Base-by-base conservation (phyloP, 1,140 invertebrate species). In the Ectropis grisescens region DNA sequence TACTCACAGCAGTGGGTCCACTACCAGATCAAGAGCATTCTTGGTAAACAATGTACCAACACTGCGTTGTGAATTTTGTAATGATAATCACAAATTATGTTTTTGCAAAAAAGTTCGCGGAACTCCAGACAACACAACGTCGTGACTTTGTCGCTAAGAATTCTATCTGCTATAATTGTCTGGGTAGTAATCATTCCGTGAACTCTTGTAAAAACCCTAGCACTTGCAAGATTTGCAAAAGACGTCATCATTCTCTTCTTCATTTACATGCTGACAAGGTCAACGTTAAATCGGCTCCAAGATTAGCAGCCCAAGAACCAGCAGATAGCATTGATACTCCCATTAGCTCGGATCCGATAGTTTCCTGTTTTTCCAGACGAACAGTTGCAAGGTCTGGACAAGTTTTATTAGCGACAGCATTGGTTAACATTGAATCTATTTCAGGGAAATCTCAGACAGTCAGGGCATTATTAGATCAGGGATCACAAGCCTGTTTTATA, bases 141-240 rank as follows among this genome's bases (percentile, higher is more conserved):
- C 37, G 22, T 13, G 10, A 32, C 0, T 39, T 39, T 19, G 37
- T 39, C 2, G 1, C 13, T 1, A 32, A 33, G 13, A 27, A 32
- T n/a, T 27, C 11, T 4, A 27, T 39, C 1, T 39, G 37, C 14
- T 39, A 19, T 5, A 32, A 39, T 19, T 39, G 37, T 22, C 22
- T 39, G 11, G 29, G 29, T 2, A 10, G 24, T 1, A 32, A 39
- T 22, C 23, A 39, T 9, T 19, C 4, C 1, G 29, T 32, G 1
- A 9, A 26, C 1, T 1, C 26, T 2, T 39, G 37, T 10, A 32
- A 22, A 11, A 33, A 28, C 2, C 14, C 1, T 1, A 27, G 23
- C 3, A 3, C 2, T 5, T 39, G 37, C 29, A 25, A 9, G 7
- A 3, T 39, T 26, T 39, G 29, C 15, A 14, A 10, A n/a, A 26